Percentiles rank a stretch among this genome's conserved stretches.
Evolutionary conservation across 2,888 invertebrate species (phyloP).

Genomic region (Uloborus plumipes): DNA sequence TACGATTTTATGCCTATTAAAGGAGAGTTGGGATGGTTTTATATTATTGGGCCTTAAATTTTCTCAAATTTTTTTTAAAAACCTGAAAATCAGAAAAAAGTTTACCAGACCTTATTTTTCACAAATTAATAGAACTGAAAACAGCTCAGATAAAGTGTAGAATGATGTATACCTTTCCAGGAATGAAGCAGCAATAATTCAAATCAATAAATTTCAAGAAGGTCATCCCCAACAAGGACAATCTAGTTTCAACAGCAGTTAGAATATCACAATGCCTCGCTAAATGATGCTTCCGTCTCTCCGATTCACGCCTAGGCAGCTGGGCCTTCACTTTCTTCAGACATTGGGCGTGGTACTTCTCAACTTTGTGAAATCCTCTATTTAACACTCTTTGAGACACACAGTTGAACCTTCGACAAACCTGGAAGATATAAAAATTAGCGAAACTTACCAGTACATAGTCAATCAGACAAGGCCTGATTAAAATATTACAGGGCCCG

Average conservation of each 20-base stretch:
- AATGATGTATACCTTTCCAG: conserved; percentile 81
- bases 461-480: too few species aligned
- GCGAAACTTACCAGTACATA: too few species aligned
- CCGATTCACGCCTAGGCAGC: conserved; percentile 89
- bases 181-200: conserved; percentile 90
- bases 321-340: conserved; percentile 84
- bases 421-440: conserved; percentile 75
- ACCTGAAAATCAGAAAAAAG: too few species aligned
- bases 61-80: too few species aligned
- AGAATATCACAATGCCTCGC: conserved; percentile 91
- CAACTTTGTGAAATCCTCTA: conserved; percentile 85
- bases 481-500: too few species aligned
- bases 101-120: too few species aligned
- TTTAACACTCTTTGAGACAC: conserved; percentile 83
- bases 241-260: conserved; percentile 89
- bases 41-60: too few species aligned
- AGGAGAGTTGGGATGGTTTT: too few species aligned
- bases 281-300: conserved; percentile 84
- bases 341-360: conserved; percentile 81
- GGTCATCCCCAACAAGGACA: conserved; percentile 93
- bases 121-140: too few species aligned
- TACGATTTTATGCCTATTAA: too few species aligned
- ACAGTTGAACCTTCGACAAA: conserved; percentile 82
- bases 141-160: too few species aligned
- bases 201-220: conserved; percentile 89